Conservation (phyloP, 1,140 invertebrate species). For the Hylaeus volcanicus region DNA sequence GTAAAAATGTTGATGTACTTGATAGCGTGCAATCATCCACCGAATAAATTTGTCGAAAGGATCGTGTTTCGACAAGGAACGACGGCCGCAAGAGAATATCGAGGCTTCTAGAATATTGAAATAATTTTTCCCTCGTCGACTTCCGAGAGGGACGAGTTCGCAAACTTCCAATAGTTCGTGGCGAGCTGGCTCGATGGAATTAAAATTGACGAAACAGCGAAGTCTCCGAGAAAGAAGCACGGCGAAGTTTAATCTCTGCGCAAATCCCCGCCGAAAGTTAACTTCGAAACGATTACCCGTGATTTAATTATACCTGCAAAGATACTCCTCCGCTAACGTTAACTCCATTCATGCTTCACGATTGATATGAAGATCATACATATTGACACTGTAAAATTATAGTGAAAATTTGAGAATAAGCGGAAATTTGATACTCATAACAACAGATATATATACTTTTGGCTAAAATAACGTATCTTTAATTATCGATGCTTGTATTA, state of each 20-base stretch:
- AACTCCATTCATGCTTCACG: too few relatives aligned
- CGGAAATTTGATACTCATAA: too few relatives aligned
- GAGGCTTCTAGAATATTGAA: background rate
- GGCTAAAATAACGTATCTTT: too few relatives aligned
- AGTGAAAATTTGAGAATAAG: too few relatives aligned
- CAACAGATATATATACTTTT: too few relatives aligned
- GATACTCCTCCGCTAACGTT: too few relatives aligned
- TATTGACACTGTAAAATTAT: too few relatives aligned
- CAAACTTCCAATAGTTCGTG: background rate
- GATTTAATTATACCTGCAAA: background rate
- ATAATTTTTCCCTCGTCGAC: background rate
- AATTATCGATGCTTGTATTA: too few relatives aligned
- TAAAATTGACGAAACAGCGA: constrained; percentile 4
- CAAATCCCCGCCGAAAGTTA: background rate
- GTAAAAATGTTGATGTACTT: background rate
- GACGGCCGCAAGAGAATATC: background rate
- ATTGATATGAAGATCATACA: too few relatives aligned
- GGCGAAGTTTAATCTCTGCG: constrained; percentile 5
- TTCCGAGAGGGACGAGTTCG: background rate
- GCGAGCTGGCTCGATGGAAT: background rate
- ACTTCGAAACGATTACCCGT: constrained; percentile 13
- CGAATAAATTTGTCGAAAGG: background rate
- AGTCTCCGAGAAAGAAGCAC: background rate
- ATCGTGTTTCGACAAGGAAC: background rate
- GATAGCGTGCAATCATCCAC: background rate